These are phyloP conservation scores for Epinephelus moara DNA, from an alignment of 2,113 vertebrate genomes.

Conservation along the genomic window DNA sequence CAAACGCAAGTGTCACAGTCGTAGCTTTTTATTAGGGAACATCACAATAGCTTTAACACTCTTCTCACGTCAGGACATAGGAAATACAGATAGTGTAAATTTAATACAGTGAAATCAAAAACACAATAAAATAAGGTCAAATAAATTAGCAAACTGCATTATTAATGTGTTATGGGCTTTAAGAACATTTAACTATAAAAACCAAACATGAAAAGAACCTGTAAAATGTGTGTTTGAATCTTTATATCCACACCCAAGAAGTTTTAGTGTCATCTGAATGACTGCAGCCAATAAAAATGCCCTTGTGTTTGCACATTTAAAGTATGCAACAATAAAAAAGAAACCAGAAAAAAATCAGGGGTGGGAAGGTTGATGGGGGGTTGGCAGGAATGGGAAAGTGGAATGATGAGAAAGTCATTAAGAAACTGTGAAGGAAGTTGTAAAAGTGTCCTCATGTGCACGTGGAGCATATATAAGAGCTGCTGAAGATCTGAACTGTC, in stretches of 20 bases:
- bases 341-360: slow-evolving; percentile 1
- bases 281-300: slow-evolving; percentile 52
- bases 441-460: slow-evolving; percentile 43
- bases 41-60: not conserved
- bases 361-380: slow-evolving; percentile 34
- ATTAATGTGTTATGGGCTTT: not conserved
- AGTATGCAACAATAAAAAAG: slow-evolving; percentile 50
- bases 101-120: not conserved
- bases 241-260: slow-evolving; percentile 34
- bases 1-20: not conserved
- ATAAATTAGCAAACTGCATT: too few species aligned
- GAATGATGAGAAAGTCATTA: slow-evolving; percentile 33
- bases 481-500: not conserved
- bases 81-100: not conserved
- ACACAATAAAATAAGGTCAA: not conserved
- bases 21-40: too few species aligned
- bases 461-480: slow-evolving; percentile 40
- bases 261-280: slow-evolving; percentile 61
- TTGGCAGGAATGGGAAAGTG: slow-evolving; percentile 38
- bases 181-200: not conserved
- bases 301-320: slow-evolving; percentile 43
- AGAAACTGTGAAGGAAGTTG: slow-evolving; percentile 16
- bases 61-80: not conserved
- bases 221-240: slow-evolving; percentile 20
- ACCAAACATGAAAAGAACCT: not conserved